phyloP scores from a whole-genome alignment of 2,113 vertebrate species.

The Porphyrio hochstetteri region DNA sequence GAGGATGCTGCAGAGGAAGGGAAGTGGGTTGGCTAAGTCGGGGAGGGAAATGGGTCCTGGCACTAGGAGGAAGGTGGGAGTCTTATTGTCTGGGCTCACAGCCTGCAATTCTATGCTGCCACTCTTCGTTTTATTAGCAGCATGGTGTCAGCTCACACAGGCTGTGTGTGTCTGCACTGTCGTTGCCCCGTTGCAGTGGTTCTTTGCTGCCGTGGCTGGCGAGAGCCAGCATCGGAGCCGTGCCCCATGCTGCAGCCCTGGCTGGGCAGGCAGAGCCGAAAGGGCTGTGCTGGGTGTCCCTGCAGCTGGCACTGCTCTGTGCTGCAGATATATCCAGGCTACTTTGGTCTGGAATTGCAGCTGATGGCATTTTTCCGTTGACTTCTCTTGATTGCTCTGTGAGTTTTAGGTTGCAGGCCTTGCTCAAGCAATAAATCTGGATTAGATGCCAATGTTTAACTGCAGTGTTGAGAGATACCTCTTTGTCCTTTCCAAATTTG shows the following conservation, averaged over 20 bases:
- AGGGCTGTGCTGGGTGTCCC: rapidly evolving
- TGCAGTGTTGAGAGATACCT: background rate
- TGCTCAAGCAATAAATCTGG: background rate
- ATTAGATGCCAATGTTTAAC: background rate
- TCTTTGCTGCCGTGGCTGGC: rapidly evolving
- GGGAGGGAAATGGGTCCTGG: background rate
- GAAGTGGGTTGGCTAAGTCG: background rate
- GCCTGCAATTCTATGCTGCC: background rate
- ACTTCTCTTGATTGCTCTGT: background rate
- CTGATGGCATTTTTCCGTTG: background rate
- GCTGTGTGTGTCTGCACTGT: rapidly evolving
- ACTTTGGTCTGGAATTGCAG: background rate
- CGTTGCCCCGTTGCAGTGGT: rapidly evolving
- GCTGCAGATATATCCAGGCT: rapidly evolving
- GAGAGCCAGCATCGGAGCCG: rapidly evolving
- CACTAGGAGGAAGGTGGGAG: background rate
- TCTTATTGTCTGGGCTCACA: background rate
- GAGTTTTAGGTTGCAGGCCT: background rate
- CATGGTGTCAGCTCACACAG: rapidly evolving
- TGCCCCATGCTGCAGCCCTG: background rate
- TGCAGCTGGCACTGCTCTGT: background rate
- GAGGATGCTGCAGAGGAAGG: background rate
- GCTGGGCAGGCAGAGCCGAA: background rate
- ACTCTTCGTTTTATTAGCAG: rapidly evolving
- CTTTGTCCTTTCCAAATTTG: background rate